Conservation (phyloP, 2,113 vertebrate species). For the Argyrosomus japonicus region DNA sequence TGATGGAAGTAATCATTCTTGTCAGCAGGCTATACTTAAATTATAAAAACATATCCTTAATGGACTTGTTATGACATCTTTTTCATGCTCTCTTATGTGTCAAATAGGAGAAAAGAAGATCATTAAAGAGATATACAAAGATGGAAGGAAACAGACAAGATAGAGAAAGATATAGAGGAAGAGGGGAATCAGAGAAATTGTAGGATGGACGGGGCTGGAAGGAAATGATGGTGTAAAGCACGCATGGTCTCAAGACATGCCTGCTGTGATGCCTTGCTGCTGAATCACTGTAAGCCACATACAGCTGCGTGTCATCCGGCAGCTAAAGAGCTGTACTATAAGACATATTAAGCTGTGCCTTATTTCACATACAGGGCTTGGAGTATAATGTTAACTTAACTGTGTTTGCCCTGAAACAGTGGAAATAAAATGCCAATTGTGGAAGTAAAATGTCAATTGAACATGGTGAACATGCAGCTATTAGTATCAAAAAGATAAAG, state of each 20-base stretch:
- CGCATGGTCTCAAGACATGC: conserved; percentile 32
- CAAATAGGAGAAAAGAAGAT: background rate
- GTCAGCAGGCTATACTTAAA: background rate
- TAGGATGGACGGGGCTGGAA: conserved; percentile 5
- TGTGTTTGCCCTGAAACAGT: background rate
- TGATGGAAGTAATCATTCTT: background rate
- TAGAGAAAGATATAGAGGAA: background rate
- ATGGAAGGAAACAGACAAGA: conserved; percentile 1
- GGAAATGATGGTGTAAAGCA: conserved; percentile 50
- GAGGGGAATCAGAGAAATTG: conserved; percentile 7
- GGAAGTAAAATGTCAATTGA: background rate
- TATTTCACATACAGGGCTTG: background rate
- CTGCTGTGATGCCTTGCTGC: conserved; percentile 50
- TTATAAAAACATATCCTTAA: background rate
- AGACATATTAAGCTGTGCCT: background rate
- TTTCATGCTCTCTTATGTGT: background rate
- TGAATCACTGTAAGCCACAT: conserved; percentile 34
- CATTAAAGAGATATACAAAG: background rate
- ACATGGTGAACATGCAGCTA: background rate
- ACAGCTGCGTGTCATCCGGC: conserved; percentile 37
- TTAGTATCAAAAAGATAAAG: background rate
- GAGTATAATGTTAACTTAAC: background rate
- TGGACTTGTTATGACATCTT: background rate
- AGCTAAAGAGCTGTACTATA: background rate
- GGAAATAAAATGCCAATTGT: background rate